These are phyloP conservation scores for Ctena decussata DNA, from an alignment of 2,888 invertebrate species.

Conservation along the genomic window DNA sequence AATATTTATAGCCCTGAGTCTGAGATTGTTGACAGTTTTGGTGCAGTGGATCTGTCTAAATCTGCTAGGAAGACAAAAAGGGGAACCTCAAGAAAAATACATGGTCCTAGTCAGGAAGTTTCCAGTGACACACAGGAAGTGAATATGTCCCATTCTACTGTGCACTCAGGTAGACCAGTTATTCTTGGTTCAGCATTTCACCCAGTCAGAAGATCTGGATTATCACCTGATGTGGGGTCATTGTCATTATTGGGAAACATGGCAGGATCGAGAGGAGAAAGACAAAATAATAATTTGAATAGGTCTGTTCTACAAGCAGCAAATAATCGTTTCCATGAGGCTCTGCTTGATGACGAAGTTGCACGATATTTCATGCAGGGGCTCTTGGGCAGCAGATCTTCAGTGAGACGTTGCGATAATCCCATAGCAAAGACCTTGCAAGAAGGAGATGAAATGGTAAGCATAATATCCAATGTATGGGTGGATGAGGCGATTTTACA, in stretches of 20 bases:
- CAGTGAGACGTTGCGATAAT: conserved; percentile 29
- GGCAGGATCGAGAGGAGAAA: neutral
- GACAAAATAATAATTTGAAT: neutral
- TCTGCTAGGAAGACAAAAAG: neutral
- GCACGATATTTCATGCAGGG: conserved; percentile 36
- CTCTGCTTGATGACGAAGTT: conserved; percentile 53
- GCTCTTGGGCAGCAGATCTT: neutral
- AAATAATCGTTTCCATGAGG: conserved; percentile 43
- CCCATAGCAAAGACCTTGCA: conserved; percentile 51
- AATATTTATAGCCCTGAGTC: neutral
- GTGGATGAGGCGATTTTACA: too few species aligned
- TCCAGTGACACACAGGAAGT: neutral
- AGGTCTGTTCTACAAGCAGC: neutral
- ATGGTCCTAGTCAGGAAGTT: neutral
- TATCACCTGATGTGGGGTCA: conserved; percentile 40
- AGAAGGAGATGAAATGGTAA: conserved; percentile 62
- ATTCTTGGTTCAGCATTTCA: conserved; percentile 37
- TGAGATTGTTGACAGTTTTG: neutral
- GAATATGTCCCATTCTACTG: neutral
- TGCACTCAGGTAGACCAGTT: neutral
- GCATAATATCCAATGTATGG: too few species aligned
- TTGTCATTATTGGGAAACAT: conserved; percentile 49
- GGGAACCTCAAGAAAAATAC: neutral
- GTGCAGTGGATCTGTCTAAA: neutral
- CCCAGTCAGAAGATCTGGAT: conserved; percentile 3